These are phyloP conservation scores for Oceanodroma tethys DNA, from an alignment of 2,113 vertebrate genomes.

Conservation along the genomic window DNA sequence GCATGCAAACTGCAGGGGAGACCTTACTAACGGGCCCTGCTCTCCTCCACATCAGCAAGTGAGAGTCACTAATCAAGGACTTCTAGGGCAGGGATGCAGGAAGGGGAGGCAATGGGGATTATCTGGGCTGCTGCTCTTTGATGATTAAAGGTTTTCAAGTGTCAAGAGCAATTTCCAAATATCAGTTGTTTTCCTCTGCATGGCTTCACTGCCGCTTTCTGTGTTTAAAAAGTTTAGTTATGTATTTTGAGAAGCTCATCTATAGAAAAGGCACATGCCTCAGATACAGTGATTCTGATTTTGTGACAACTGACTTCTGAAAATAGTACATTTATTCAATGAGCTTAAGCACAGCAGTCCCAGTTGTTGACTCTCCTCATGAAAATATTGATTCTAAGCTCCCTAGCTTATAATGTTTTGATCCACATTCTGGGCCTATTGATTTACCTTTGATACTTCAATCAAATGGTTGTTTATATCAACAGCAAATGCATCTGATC, in stretches of 20 bases:
- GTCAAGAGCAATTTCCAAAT: background rate
- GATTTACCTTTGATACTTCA: conserved; percentile 53
- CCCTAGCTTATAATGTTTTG: conserved; percentile 46
- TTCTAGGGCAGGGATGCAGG: background rate
- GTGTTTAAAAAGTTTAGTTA: background rate
- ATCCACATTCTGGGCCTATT: conserved; percentile 41
- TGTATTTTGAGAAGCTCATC: background rate
- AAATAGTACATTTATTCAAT: conserved; percentile 35
- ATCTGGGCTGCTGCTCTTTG: background rate
- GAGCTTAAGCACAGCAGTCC: background rate
- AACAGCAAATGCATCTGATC: background rate
- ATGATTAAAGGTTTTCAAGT: background rate
- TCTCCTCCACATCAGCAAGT: background rate
- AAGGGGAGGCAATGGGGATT: background rate
- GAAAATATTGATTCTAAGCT: conserved; percentile 62
- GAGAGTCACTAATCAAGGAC: background rate
- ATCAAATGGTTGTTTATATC: conserved; percentile 35
- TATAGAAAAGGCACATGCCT: background rate
- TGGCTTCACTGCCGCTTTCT: background rate
- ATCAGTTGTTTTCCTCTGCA: background rate
- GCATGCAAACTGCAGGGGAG: background rate
- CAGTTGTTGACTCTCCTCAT: conserved; percentile 17
- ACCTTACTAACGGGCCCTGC: background rate
- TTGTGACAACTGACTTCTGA: conserved; percentile 13
- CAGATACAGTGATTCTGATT: background rate